Evolutionary conservation across 2,797 vertebrate species (phyloP), one percentile per base, ranked within the genome.

Genomic region (Macroramphosus scolopax): DNA sequence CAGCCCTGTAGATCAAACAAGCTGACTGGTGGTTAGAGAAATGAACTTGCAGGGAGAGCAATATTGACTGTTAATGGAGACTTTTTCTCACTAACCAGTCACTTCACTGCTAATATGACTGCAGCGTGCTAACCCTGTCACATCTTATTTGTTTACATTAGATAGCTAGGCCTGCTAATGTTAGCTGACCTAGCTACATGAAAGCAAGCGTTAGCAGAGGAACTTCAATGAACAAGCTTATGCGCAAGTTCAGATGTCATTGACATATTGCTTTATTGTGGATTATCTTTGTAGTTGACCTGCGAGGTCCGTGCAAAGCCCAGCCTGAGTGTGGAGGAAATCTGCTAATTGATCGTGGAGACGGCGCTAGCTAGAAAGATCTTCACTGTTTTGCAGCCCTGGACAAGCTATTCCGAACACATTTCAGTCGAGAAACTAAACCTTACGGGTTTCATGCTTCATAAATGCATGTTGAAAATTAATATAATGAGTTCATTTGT

Each of bases 71-170:
- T n/a, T n/a, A n/a, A n/a, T 22, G 6, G 20, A 22, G 20, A 22
- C 20, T 3, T 22, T 22, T 22, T 22, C 20, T 22, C 30, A 5
- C 20, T 22, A 22, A 22, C 20, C 20, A 3, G 20, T 6, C 20
- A 22, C 20, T 13, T 12, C 5, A 11, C 13, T 5, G 10, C 24
- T 47, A 17, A 11, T 14, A 11, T 40, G 41, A 48, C 36, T 26
- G 28, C 36, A 61, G 45, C 32, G 12, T 52, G 43, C 47, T 15
- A 40, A 48, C 28, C 4, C 42, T 34, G 34, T 55, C 74, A 72
- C 62, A 49, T 62, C 63, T 61, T 63, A 77, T 84, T 85, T 87
- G 85, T 87, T 87, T 86, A 87, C 82, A 84, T 81, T 67, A 57
- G 30, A 73, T 14, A 63, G 62, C 63, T 31, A 48, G 79, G 75